phyloP scores from a whole-genome alignment of 1,140 invertebrate species.

The Ceratoteleas bidentatus region DNA sequence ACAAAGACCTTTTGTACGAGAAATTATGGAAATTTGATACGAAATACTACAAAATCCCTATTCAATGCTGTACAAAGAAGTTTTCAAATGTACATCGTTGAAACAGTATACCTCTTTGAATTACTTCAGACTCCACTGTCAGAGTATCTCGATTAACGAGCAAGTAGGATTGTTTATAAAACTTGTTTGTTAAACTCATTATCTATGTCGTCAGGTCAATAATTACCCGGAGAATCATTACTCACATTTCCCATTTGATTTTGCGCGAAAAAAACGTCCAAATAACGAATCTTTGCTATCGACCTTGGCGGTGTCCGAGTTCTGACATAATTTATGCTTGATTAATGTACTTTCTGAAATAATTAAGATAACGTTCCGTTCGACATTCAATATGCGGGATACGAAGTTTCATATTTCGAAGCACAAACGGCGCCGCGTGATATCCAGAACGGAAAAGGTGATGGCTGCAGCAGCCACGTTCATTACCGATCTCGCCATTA shows the following conservation, averaged over 20 bases:
- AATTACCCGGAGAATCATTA: too few relatives aligned
- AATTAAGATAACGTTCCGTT: conserved; percentile 60
- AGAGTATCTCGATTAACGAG: too few relatives aligned
- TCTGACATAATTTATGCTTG: conserved; percentile 42
- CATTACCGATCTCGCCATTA: conserved; percentile 78
- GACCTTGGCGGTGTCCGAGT: conserved; percentile 22
- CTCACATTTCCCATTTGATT: neutral
- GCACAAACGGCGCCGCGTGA: conserved; percentile 48
- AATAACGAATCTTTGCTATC: conserved; percentile 5
- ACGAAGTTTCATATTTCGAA: conserved; percentile 49
- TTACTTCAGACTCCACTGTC: too few relatives aligned
- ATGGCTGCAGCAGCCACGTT: conserved; percentile 74
- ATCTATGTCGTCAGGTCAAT: too few relatives aligned
- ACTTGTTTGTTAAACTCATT: too few relatives aligned
- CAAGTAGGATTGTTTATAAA: too few relatives aligned
- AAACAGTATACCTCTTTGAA: too few relatives aligned
- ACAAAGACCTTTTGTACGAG: too few relatives aligned
- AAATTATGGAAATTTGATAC: too few relatives aligned
- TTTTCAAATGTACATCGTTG: too few relatives aligned
- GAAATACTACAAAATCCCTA: too few relatives aligned
- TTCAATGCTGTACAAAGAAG: too few relatives aligned
- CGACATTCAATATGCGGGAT: conserved; percentile 44
- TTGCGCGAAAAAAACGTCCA: neutral
- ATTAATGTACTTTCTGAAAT: conserved; percentile 58
- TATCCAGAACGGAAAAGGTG: conserved; percentile 67